These are phyloP conservation scores for Nectonema munidae DNA, from an alignment of 2,888 invertebrate genomes.

Conservation along the genomic window DNA sequence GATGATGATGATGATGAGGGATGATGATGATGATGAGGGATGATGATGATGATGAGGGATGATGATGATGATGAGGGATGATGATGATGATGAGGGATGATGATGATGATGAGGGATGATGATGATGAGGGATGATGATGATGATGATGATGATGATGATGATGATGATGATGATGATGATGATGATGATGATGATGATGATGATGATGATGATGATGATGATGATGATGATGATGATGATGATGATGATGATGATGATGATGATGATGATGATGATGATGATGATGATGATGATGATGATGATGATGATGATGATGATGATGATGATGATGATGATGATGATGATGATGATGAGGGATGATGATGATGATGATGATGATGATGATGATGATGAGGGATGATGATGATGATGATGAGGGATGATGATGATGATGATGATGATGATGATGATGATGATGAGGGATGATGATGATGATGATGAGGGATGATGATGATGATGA, in stretches of 20 bases:
- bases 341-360: too few relatives aligned
- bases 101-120: too few relatives aligned
- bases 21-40: too few relatives aligned
- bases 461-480: too few relatives aligned
- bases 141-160: conserved; percentile 14
- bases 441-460: conserved; percentile 12
- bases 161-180: conserved; percentile 14
- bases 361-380: too few relatives aligned
- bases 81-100: too few relatives aligned
- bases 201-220: conserved; percentile 12
- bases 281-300: conserved; percentile 14
- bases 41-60: too few relatives aligned
- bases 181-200: conserved; percentile 14
- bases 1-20: too few relatives aligned
- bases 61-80: too few relatives aligned
- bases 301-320: conserved; percentile 14
- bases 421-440: conserved; percentile 1
- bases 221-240: conserved; percentile 12
- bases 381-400: too few relatives aligned
- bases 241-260: conserved; percentile 13
- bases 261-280: conserved; percentile 14
- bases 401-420: too few relatives aligned
- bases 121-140: conserved; percentile 13
- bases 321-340: conserved; percentile 13
- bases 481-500: too few relatives aligned